phyloP scores from a whole-genome alignment of 2,797 vertebrate species.

The Platyrinchus mystaceus region DNA sequence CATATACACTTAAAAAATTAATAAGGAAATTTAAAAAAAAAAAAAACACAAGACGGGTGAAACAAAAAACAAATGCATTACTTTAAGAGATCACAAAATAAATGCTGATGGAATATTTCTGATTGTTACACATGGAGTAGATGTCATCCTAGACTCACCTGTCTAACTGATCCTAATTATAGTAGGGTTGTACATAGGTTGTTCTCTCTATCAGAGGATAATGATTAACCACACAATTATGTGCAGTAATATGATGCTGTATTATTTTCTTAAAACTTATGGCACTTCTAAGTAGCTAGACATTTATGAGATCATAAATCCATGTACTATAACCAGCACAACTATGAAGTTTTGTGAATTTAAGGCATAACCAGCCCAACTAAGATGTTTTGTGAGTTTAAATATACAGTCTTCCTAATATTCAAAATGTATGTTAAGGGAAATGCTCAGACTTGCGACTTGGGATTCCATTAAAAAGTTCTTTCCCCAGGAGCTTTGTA shows the following conservation, averaged over 20 bases:
- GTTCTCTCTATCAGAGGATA: background rate
- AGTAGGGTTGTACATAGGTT: background rate
- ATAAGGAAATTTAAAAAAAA: background rate
- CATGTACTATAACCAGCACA: background rate
- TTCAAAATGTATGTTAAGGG: background rate
- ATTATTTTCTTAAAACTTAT: background rate
- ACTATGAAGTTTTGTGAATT: background rate
- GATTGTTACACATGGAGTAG: background rate
- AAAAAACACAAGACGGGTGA: background rate
- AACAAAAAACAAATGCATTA: background rate
- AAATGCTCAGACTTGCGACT: background rate
- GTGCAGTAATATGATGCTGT: background rate
- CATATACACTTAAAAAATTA: background rate
- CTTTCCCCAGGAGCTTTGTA: background rate
- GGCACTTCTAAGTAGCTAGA: background rate
- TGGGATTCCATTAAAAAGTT: background rate
- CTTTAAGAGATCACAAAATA: background rate
- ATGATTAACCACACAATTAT: background rate
- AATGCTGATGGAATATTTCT: background rate
- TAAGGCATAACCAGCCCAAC: background rate
- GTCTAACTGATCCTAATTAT: background rate
- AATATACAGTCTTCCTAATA: background rate
- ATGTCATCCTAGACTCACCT: background rate
- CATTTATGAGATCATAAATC: background rate
- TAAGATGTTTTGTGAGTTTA: background rate